Conservation (phyloP, 2,797 vertebrate species). For the Jordanella pulchra region DNA sequence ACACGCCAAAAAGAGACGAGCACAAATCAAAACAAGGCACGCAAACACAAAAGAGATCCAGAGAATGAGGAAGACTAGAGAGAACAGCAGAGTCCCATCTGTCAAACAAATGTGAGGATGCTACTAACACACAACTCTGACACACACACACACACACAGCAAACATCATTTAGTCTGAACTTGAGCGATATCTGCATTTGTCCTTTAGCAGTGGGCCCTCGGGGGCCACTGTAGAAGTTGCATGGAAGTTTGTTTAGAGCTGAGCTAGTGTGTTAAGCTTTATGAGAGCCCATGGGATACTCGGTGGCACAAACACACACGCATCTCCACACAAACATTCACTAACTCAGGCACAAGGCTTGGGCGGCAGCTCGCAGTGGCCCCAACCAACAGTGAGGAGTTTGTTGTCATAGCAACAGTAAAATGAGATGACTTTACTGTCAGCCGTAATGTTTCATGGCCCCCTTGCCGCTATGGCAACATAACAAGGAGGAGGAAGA, state of each 20-base stretch:
- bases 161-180: constrained; percentile 69
- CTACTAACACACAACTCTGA: constrained; percentile 22
- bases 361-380: constrained; percentile 71
- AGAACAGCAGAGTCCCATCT: constrained; percentile 74
- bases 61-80: constrained; percentile 69
- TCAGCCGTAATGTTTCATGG: constrained; percentile 96
- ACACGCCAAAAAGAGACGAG: constrained; percentile 72
- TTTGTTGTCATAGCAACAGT: constrained; percentile 97
- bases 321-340: constrained; percentile 13
- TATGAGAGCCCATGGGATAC: constrained; percentile 71
- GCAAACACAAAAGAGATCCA: constrained; percentile 72
- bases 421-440: constrained; percentile 98
- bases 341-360: constrained; percentile 67
- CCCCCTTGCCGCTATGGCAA: constrained; percentile 84
- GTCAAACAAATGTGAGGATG: constrained; percentile 73
- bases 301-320: constrained; percentile 35
- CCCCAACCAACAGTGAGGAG: constrained; percentile 91
- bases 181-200: constrained; percentile 73
- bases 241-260: constrained; percentile 77
- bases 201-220: constrained; percentile 71
- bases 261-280: constrained; percentile 75
- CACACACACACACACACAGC: constrained; percentile 18
- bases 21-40: constrained; percentile 73
- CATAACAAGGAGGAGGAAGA: constrained; percentile 78
- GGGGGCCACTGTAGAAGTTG: constrained; percentile 68